A percentile compares a stretch with the other conserved stretches of the same genome.
These are phyloP conservation scores for Ceratotherium simum DNA, from an alignment of 2,113 vertebrate genomes.

Conservation along the genomic window DNA sequence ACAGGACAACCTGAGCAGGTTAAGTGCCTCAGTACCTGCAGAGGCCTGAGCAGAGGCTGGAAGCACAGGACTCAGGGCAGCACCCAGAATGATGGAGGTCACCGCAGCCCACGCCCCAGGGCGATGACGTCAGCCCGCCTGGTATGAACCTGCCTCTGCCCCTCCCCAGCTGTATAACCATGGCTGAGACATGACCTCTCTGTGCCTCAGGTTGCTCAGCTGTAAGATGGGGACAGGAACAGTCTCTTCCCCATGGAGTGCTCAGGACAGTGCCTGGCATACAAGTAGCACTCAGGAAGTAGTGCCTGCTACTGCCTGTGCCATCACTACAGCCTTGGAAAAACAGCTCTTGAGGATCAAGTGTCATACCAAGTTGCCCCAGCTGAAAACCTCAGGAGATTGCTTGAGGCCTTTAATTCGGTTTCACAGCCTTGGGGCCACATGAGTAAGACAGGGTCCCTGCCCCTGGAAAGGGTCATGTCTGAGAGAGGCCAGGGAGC, in stretches of 20 bases:
- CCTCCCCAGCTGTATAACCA: background rate
- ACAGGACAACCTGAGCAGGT: background rate
- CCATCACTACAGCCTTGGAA: background rate
- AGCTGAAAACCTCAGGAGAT: background rate
- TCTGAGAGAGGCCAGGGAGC: background rate
- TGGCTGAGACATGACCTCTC: too few species aligned
- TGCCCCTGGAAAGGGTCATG: background rate
- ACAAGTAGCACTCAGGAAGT: background rate
- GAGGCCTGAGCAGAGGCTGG: background rate
- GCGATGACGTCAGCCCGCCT: background rate
- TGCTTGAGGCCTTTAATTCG: background rate
- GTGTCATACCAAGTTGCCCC: background rate
- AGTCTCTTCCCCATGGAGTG: background rate
- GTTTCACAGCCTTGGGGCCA: background rate
- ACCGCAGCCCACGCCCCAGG: background rate
- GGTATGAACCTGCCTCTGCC: background rate
- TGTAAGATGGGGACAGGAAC: background rate
- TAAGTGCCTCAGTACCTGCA: background rate
- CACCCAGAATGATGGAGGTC: rapidly evolving
- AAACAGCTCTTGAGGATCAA: background rate
- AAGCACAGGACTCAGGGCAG: background rate
- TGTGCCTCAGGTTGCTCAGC: background rate
- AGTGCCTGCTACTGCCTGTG: background rate
- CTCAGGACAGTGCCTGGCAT: background rate
- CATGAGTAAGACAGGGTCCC: background rate